Conservation (phyloP, 2,888 invertebrate species). For the Pachydiplax longipennis region DNA sequence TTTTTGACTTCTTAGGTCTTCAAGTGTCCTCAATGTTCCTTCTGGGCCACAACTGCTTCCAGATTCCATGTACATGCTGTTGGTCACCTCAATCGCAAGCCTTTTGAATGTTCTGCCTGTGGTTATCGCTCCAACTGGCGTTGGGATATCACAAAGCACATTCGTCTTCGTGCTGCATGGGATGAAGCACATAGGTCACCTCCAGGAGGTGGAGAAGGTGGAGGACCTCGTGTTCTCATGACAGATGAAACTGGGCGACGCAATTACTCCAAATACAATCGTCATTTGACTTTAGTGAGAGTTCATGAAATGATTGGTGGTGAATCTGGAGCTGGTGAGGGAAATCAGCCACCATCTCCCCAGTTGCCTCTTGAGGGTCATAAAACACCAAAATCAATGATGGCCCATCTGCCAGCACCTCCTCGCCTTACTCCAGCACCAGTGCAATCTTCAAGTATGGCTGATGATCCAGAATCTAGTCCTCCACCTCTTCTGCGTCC, state of each 20-base stretch:
- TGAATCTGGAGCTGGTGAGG: constrained; percentile 54
- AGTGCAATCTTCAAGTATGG: background rate
- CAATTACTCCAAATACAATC: constrained; percentile 92
- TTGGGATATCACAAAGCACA: constrained; percentile 96
- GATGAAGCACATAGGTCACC: constrained; percentile 73
- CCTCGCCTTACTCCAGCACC: constrained; percentile 49
- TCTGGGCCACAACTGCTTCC: constrained; percentile 92
- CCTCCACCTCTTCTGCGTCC: constrained; percentile 49
- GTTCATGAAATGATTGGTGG: constrained; percentile 55
- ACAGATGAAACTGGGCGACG: constrained; percentile 90
- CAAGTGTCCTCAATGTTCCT: constrained; percentile 90
- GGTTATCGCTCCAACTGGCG: constrained; percentile 95
- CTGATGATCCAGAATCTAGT: constrained; percentile 27
- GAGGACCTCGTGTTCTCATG: constrained; percentile 77
- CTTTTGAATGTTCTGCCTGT: constrained; percentile 94
- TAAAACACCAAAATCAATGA: background rate
- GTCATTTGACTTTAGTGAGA: constrained; percentile 79
- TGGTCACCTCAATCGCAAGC: constrained; percentile 90
- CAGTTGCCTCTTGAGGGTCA: constrained; percentile 51
- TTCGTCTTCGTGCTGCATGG: constrained; percentile 85
- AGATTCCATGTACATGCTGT: constrained; percentile 94
- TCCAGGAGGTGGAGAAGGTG: constrained; percentile 62
- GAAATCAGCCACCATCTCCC: constrained; percentile 50
- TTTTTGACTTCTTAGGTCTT: constrained; percentile 70
- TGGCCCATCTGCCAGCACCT: constrained; percentile 47